Evolutionary conservation across 1,140 invertebrate genomes (phyloP).

Genomic region (Phthorimaea operculella): DNA sequence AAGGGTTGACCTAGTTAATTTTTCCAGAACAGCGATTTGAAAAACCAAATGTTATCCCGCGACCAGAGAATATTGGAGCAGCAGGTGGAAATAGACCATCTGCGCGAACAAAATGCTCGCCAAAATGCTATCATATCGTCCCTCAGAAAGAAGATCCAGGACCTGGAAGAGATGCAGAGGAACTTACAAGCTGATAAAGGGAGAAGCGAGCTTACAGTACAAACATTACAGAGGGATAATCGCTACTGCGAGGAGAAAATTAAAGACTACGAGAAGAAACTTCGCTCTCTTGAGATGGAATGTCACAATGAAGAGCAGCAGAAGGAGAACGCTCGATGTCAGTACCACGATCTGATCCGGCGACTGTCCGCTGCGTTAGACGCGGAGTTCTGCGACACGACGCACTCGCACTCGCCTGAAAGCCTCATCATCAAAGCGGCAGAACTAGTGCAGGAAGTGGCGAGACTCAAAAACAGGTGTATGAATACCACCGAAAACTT

Average conservation of each 20-base stretch:
- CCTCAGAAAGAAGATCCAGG: constrained; percentile 81
- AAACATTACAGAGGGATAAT: constrained; percentile 78
- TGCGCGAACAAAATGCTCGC: constrained; percentile 81
- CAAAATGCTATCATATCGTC: constrained; percentile 83
- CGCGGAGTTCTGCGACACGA: constrained; percentile 72
- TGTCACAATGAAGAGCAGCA: constrained; percentile 75
- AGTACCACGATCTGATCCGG: constrained; percentile 76
- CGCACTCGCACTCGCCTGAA: constrained; percentile 72
- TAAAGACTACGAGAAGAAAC: constrained; percentile 79
- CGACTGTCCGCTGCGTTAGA: constrained; percentile 75
- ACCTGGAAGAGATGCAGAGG: constrained; percentile 80
- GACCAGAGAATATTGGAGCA: constrained; percentile 76
- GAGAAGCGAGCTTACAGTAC: constrained; percentile 76
- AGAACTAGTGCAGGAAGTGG: constrained; percentile 76
- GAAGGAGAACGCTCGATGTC: constrained; percentile 73
- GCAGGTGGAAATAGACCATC: constrained; percentile 76
- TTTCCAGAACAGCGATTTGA: constrained; percentile 73
- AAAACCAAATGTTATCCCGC: constrained; percentile 71
- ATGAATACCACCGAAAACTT: constrained; percentile 72
- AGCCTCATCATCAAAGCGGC: constrained; percentile 76
- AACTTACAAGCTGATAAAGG: constrained; percentile 72
- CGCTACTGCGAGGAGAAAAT: constrained; percentile 79
- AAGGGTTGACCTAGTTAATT: constrained; percentile 2
- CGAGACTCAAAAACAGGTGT: constrained; percentile 68
- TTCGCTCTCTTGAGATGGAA: constrained; percentile 76